Conservation (phyloP, 2,888 invertebrate genomes). For the Notodonta dromedarius region DNA sequence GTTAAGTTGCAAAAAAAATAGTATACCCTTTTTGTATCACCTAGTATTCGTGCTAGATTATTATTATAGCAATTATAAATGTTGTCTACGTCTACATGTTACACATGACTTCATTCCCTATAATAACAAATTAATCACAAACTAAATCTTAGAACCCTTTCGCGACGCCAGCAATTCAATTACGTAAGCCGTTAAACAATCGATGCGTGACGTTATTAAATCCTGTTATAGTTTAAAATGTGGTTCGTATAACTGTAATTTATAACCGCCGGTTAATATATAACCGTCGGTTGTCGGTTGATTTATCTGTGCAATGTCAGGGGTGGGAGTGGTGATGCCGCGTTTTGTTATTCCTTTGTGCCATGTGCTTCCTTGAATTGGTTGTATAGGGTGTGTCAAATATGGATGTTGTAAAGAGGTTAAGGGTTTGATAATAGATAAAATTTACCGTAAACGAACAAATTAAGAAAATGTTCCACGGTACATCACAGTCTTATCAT, state of each 20-base stretch:
- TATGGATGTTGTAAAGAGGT: background rate
- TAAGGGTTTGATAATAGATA: too few relatives aligned
- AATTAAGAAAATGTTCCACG: too few relatives aligned
- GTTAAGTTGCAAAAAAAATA: too few relatives aligned
- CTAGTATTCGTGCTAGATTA: too few relatives aligned
- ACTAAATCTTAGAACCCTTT: constrained; percentile 63
- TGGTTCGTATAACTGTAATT: constrained; percentile 76
- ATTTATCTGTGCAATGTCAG: constrained; percentile 64
- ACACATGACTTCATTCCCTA: constrained; percentile 7
- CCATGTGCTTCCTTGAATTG: constrained; percentile 34
- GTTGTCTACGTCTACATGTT: background rate
- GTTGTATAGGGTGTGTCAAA: constrained; percentile 32
- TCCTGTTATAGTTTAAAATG: constrained; percentile 77
- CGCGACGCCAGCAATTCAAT: constrained; percentile 69
- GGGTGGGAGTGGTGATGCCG: constrained; percentile 64
- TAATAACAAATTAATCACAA: constrained; percentile 40
- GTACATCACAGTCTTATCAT: too few relatives aligned
- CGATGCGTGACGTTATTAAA: constrained; percentile 81
- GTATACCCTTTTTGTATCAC: too few relatives aligned
- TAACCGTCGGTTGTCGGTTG: constrained; percentile 50
- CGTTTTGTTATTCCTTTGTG: constrained; percentile 56
- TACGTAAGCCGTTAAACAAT: constrained; percentile 76
- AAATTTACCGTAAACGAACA: too few relatives aligned
- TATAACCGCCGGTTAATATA: constrained; percentile 67
- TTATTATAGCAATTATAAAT: too few relatives aligned